Conservation (phyloP, 2,797 vertebrate genomes). For the Typhlichthys subterraneus region DNA sequence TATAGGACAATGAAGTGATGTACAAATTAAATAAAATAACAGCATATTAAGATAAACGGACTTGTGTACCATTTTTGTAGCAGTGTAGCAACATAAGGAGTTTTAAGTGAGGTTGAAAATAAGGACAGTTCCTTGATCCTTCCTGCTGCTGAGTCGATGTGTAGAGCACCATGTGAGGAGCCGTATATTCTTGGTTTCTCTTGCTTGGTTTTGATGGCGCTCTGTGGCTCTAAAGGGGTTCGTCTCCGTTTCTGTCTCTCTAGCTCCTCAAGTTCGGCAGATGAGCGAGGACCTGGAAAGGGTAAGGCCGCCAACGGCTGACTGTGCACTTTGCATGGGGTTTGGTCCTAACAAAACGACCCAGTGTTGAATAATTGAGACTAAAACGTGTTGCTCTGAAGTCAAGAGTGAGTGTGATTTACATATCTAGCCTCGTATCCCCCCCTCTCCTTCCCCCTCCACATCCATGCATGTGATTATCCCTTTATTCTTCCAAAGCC, state of each 20-base stretch:
- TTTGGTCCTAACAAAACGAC: conserved; percentile 1
- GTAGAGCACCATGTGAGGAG: no score
- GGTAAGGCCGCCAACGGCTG: conserved; percentile 64
- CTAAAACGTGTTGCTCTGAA: conserved; percentile 11
- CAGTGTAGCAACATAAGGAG: no score
- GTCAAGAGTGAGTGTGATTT: conserved; percentile 16
- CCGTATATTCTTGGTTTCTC: no score
- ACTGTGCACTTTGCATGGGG: neutral
- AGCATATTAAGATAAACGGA: no score
- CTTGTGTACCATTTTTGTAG: no score
- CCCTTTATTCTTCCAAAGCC: neutral
- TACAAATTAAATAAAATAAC: no score
- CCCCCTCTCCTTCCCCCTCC: no score
- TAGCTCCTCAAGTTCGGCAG: conserved; percentile 68
- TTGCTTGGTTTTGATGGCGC: neutral
- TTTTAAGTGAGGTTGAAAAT: no score
- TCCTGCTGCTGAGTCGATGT: no score
- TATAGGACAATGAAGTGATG: no score
- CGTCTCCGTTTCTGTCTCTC: conserved; percentile 32
- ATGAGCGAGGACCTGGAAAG: conserved; percentile 76
- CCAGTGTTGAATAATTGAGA: neutral
- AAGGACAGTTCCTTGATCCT: no score
- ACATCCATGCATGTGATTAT: neutral
- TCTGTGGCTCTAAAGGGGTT: neutral
- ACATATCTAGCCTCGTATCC: neutral